Conservation (phyloP, 2,888 invertebrate species). For the Apoda limacodes region DNA sequence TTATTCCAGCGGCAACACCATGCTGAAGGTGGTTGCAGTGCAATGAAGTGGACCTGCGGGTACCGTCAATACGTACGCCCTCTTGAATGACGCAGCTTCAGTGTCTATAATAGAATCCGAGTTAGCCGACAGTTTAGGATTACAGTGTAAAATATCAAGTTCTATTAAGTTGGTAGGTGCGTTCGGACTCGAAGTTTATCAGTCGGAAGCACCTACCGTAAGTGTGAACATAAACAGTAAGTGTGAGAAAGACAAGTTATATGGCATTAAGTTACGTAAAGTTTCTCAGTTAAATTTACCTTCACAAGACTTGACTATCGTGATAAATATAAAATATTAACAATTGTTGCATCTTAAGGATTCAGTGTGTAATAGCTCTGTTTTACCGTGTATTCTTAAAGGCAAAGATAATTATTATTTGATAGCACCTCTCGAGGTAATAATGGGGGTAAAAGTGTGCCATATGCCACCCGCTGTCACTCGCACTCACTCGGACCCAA, state of each 20-base stretch:
- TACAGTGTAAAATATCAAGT: slow-evolving; percentile 1
- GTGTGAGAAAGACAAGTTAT: not conserved
- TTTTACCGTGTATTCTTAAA: slow-evolving; percentile 5
- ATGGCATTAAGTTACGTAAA: slow-evolving; percentile 6
- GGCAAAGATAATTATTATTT: slow-evolving; percentile 8
- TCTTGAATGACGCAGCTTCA: slow-evolving; percentile 7
- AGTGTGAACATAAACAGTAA: not conserved
- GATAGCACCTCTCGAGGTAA: slow-evolving; percentile 3
- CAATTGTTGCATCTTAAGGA: slow-evolving; percentile 3
- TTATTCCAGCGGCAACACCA: not conserved
- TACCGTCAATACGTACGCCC: slow-evolving; percentile 1
- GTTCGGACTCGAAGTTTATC: slow-evolving; percentile 6
- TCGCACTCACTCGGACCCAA: not conserved
- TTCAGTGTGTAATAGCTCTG: slow-evolving; percentile 3
- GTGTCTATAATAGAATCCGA: slow-evolving; percentile 6
- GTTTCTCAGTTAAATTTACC: slow-evolving; percentile 5
- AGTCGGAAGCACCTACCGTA: slow-evolving; percentile 7
- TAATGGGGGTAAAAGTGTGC: not conserved
- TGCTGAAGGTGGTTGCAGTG: slow-evolving; percentile 4
- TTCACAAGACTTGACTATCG: slow-evolving; percentile 2
- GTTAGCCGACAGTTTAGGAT: slow-evolving; percentile 2
- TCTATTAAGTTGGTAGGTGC: slow-evolving; percentile 4
- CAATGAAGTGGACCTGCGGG: slow-evolving; percentile 4
- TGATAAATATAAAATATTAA: slow-evolving; percentile 1
- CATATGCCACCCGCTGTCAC: not conserved